Conservation (phyloP, 2,888 invertebrate species). For the Meandrusa payeni region DNA sequence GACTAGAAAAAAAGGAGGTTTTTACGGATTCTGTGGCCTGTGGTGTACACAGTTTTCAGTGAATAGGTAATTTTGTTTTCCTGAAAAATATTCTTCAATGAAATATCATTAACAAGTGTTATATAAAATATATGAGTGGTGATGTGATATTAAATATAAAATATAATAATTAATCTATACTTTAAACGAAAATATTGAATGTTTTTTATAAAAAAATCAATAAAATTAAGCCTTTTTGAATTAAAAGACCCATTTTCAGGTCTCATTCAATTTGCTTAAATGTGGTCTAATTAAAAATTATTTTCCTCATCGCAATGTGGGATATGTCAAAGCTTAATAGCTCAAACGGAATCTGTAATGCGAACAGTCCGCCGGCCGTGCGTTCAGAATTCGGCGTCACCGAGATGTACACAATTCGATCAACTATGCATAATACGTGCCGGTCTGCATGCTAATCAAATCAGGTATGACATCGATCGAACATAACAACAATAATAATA, state of each 20-base stretch:
- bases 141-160: too few species aligned
- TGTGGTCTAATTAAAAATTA: constrained; percentile 22
- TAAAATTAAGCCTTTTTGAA: neutral
- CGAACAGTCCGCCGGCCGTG: constrained; percentile 2
- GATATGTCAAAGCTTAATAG: constrained; percentile 22
- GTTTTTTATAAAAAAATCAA: neutral
- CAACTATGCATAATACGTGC: constrained; percentile 11
- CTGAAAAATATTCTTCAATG: too few species aligned
- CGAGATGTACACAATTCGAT: constrained; percentile 5
- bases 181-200: too few species aligned
- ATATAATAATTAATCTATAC: too few species aligned
- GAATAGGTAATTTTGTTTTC: too few species aligned
- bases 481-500: neutral
- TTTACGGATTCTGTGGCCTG: too few species aligned
- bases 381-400: constrained; percentile 4
- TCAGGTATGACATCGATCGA: constrained; percentile 1
- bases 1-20: too few species aligned
- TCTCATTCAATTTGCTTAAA: constrained; percentile 2
- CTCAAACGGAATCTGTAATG: constrained; percentile 22
- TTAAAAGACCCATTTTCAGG: neutral
- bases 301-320: constrained; percentile 17
- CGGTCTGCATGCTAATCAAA: constrained; percentile 7
- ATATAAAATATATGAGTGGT: too few species aligned
- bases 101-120: too few species aligned
- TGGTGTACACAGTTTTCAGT: too few species aligned